Conservation (phyloP, 1,140 invertebrate genomes). For the Vollenhovia emeryi region DNA sequence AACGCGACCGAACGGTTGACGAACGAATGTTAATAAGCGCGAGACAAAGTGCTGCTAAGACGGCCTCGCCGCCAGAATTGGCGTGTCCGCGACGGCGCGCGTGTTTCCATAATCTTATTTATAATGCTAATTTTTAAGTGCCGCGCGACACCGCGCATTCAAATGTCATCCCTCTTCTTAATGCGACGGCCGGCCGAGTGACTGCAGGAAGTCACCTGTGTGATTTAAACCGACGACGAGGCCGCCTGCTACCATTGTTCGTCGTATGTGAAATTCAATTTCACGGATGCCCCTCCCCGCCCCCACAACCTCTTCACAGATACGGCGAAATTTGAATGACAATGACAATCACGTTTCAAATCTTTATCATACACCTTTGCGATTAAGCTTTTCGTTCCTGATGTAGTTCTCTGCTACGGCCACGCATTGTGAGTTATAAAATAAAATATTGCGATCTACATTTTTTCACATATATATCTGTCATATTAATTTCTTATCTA, state of each 20-base stretch:
- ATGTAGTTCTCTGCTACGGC: not conserved
- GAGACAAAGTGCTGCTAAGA: conserved; percentile 60
- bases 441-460: not conserved
- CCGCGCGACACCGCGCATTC: conserved; percentile 58
- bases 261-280: conserved; percentile 22
- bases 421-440: not conserved
- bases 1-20: conserved; percentile 42
- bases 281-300: not conserved
- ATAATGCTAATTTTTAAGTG: conserved; percentile 67
- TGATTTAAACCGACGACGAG: conserved; percentile 44
- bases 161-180: conserved; percentile 63
- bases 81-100: conserved; percentile 38
- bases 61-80: conserved; percentile 63
- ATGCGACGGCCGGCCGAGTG: conserved; percentile 29
- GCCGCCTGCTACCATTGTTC: conserved; percentile 7
- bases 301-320: not conserved
- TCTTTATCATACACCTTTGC: not conserved
- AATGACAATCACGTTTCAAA: not conserved
- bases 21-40: conserved; percentile 68
- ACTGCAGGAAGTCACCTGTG: conserved; percentile 25
- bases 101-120: conserved; percentile 70
- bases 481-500: not conserved
- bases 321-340: not conserved
- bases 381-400: not conserved
- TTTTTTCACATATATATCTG: not conserved